These are phyloP conservation scores for Bombycilla garrulus DNA, from an alignment of 2,113 vertebrate genomes.

Conservation along the genomic window DNA sequence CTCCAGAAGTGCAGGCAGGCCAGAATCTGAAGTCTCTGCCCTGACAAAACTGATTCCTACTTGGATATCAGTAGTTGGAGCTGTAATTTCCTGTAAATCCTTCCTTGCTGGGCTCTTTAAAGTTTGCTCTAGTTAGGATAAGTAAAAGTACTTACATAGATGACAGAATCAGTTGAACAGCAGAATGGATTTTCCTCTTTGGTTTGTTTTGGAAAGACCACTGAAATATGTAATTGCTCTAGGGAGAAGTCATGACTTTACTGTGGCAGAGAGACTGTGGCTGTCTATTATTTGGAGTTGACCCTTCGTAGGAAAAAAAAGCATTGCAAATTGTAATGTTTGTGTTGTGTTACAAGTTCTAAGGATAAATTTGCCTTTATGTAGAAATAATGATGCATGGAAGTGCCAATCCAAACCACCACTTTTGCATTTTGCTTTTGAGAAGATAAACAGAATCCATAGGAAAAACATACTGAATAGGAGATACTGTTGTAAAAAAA, in stretches of 20 bases:
- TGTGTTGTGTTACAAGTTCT: neutral
- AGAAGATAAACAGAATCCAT: neutral
- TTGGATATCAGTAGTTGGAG: neutral
- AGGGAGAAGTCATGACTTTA: neutral
- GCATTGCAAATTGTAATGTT: neutral
- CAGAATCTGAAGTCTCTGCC: neutral
- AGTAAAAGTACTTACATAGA: neutral
- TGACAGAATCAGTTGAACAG: neutral
- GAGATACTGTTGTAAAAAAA: neutral
- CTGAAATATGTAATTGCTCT: neutral
- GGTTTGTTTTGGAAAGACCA: neutral
- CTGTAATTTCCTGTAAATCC: slow-evolving; percentile 16
- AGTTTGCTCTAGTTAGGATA: neutral
- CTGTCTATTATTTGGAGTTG: neutral
- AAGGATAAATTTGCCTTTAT: neutral
- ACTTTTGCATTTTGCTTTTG: neutral
- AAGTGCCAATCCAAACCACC: neutral
- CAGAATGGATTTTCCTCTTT: neutral
- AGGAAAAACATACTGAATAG: neutral
- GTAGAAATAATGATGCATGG: neutral
- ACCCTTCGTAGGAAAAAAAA: neutral
- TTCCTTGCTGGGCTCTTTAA: neutral
- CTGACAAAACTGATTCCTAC: neutral
- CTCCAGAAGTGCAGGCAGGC: neutral
- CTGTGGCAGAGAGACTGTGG: neutral